These are phyloP conservation scores for Drosophila hamatofila DNA, from an alignment of 2,888 invertebrate species.

Conservation along the genomic window DNA sequence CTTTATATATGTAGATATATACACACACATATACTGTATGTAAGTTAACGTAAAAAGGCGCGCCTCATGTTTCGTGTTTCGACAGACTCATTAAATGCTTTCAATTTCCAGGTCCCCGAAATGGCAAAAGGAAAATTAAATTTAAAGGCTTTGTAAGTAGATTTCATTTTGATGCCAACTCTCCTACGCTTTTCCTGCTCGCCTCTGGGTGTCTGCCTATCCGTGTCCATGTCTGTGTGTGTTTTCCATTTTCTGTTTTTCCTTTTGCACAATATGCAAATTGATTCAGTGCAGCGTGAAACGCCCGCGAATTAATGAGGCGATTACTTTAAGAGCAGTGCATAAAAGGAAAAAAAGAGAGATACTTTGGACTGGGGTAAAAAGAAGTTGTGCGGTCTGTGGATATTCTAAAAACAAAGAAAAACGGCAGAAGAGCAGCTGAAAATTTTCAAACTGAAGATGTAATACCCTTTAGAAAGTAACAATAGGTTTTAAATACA, in stretches of 20 bases:
- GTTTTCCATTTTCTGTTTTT: constrained; percentile 33
- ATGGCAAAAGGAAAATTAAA: constrained; percentile 63
- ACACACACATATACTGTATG: background rate
- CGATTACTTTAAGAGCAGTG: constrained; percentile 73
- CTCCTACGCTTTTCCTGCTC: constrained; percentile 17
- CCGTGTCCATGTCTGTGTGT: constrained; percentile 4
- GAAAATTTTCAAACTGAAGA: background rate
- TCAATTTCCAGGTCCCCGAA: constrained; percentile 52
- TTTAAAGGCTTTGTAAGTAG: constrained; percentile 79
- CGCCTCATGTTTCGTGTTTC: constrained; percentile 61
- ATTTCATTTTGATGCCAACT: constrained; percentile 54
- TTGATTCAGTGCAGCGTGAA: constrained; percentile 79
- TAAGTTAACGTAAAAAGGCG: constrained; percentile 13
- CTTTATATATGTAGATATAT: background rate
- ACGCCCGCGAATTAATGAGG: constrained; percentile 81
- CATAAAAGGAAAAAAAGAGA: constrained; percentile 40
- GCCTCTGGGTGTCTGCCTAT: background rate
- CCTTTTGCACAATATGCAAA: constrained; percentile 79
- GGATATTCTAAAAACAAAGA: constrained; percentile 65
- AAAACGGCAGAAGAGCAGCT: constrained; percentile 22
- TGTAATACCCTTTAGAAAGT: constrained; percentile 12
- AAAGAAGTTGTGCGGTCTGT: constrained; percentile 28
- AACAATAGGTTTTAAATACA: too few relatives aligned
- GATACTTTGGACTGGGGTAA: constrained; percentile 9
- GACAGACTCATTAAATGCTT: constrained; percentile 74